Evolutionary conservation across 30 jellyfish, hydroid and myxozoan genomes (phyloP), one percentile per base, ranked within the genome.

Genomic region (Aurelia sp.): DNA sequence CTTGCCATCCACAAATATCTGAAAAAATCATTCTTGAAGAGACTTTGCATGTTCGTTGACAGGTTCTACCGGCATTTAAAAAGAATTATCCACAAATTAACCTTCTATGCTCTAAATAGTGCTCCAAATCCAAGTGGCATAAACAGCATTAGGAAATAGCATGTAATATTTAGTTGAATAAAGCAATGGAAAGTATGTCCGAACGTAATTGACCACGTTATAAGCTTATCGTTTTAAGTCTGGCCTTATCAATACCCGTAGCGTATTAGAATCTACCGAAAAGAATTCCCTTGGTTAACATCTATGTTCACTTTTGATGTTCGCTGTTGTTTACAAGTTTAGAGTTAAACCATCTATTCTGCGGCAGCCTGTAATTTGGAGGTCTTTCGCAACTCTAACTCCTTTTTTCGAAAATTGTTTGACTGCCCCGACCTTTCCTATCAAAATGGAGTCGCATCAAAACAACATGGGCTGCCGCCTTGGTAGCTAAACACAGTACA

Each of bases 141-240:
- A 59, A 6, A 59, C 33, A 21, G 69, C 30, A 11, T 59, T 59
- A 59, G 69, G 69, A 59, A 59, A 59, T 59, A 59, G 69, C 35
- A 11, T 13, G 69, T 59, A 59, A 59, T 21, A 13, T 59, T 18
- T 11, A 18, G 69, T n/a, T 59, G 69, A 59, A 50, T n/a, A 69
- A 19, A 41, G 79, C 51, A 69, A 69, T 55, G 55, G 35, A 20
- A 59, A 76, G 81, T 48, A 40, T 64, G 73, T 72, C 87, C 80
- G 93, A 73, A 21, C 8, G 78, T 77, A 58, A 52, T 77, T 22
- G 47, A 72, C 76, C 78, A 40, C 40, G 53, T 27, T 44, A 70
- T 60, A 52, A 63, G 87, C 93, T 84, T 84, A 71, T 62, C 81
- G 93, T 35, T 84, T 84, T 62, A 84, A 59, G 74, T 72, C 78